Evolutionary conservation across 2,113 vertebrate species (phyloP).

Genomic region (Noturus placidus): DNA sequence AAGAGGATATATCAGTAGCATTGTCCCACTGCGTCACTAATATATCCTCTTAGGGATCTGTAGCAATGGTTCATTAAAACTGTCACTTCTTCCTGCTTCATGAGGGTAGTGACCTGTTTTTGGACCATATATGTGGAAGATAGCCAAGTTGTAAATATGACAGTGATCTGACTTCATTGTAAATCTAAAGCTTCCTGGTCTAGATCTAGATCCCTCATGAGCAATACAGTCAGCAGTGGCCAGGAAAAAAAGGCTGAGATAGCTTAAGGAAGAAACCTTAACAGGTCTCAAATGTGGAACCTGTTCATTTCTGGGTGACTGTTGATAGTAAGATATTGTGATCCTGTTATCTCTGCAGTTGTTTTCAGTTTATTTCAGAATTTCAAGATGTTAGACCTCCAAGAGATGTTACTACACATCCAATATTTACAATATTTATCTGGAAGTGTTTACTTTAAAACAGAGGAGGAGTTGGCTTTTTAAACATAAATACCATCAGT

Average conservation of each 20-base stretch:
- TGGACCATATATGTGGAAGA: slow-evolving; percentile 27
- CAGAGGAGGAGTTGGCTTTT: slow-evolving; percentile 12
- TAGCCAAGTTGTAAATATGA: slow-evolving; percentile 41
- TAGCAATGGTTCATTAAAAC: slow-evolving; percentile 18
- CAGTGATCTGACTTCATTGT: slow-evolving; percentile 34
- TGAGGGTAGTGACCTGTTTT: slow-evolving; percentile 28
- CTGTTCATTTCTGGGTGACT: not conserved
- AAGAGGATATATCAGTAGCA: not conserved
- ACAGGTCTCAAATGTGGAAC: not conserved
- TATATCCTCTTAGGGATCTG: slow-evolving; percentile 35
- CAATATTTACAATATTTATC: slow-evolving; percentile 28
- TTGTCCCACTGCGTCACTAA: slow-evolving; percentile 19
- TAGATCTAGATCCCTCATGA: not conserved
- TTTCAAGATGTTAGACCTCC: slow-evolving; percentile 15
- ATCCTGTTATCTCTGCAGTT: not conserved
- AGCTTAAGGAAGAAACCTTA: not conserved
- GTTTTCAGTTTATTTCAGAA: not conserved
- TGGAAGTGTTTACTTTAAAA: slow-evolving; percentile 8
- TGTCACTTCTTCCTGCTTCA: slow-evolving; percentile 7
- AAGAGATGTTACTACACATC: slow-evolving; percentile 19
- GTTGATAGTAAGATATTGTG: not conserved
- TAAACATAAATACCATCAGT: slow-evolving; percentile 14
- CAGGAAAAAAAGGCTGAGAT: not conserved
- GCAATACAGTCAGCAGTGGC: not conserved
- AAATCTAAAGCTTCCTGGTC: slow-evolving; percentile 36